Conservation (phyloP, 2,888 invertebrate genomes). For the Ormyrus rosae region DNA sequence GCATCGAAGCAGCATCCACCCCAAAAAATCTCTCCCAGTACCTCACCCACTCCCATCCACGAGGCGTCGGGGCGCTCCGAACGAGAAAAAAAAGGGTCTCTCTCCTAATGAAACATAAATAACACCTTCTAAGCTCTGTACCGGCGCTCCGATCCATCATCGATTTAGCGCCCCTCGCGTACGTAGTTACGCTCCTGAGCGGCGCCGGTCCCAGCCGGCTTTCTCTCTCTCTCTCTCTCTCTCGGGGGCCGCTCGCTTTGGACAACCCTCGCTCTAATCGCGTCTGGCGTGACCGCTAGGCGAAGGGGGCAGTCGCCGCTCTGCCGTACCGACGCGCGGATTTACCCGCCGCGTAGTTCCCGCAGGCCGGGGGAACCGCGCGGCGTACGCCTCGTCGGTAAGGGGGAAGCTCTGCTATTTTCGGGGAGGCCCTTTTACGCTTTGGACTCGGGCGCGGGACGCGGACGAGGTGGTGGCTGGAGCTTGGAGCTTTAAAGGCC, state of each 20-base stretch:
- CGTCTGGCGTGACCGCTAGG: conserved; percentile 10
- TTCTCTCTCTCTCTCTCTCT: no score
- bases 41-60: no score
- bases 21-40: not conserved
- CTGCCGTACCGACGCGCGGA: conserved; percentile 42
- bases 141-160: conserved; percentile 29
- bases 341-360: conserved; percentile 16
- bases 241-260: conserved; percentile 15
- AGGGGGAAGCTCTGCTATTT: conserved; percentile 13
- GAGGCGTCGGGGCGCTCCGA: not conserved
- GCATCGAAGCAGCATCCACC: no score
- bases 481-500: no score
- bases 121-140: conserved; percentile 1
- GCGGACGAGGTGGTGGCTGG: no score
- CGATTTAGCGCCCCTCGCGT: conserved; percentile 23
- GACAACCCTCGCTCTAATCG: conserved; percentile 19
- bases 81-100: no score
- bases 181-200: conserved; percentile 41
- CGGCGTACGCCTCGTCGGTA: conserved; percentile 26
- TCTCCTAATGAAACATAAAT: conserved; percentile 46
- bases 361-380: not conserved
- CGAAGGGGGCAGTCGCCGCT: not conserved
- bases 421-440: conserved; percentile 42
- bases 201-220: conserved; percentile 9
- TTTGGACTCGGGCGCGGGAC: not conserved